Base-by-base conservation (phyloP, 2,113 vertebrate genomes). In the Aphyosemion australe region DNA sequence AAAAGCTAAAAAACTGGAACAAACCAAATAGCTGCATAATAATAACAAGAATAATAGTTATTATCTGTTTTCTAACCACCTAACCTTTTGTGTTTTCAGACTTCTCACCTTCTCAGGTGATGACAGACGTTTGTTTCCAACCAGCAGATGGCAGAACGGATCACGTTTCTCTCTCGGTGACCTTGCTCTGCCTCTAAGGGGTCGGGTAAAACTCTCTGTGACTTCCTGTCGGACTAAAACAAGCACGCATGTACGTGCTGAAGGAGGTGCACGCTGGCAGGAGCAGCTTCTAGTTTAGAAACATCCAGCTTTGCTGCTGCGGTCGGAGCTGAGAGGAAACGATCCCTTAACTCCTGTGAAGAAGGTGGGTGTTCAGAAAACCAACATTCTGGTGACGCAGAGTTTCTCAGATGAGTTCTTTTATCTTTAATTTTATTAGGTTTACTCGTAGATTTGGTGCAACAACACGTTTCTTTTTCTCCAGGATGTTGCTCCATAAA, bases 61-160 rank as follows among this genome's bases (percentile, higher is more conserved):
- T 26, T 26, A 26, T 5, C 5, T 26, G 12, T 42, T 13, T 42
- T 42, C 9, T 13, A 42, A 7, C 12, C 11, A 2, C 1, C 10
- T 13, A 4, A 12, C 41, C 12, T 47, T 8, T 16, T 48, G 8
- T 47, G 16, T 19, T 48, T 14, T 18, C 71, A 83, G 74, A 20
- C 16, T 42, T 3, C 0, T 12, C 10, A 8, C 2, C 1, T 41
- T 20, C 5, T 41, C 19, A 6, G 32, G 19, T 31, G 19, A 15
- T 43, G 21, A 61, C 16, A 67, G 18, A 32, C 6, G 12, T 6
- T 6, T 1, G 13, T 3, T n/a, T 18, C 49, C 66, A 1, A 41
- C 84, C 88, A 83, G 79, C 79, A 89, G 88, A 54, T 55, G 86
- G 76, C 86, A 73, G 53, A 53, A 59, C 43, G 18, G 20, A 12